Conservation (phyloP, 2,888 invertebrate species). For the Sphinx pinastri region DNA sequence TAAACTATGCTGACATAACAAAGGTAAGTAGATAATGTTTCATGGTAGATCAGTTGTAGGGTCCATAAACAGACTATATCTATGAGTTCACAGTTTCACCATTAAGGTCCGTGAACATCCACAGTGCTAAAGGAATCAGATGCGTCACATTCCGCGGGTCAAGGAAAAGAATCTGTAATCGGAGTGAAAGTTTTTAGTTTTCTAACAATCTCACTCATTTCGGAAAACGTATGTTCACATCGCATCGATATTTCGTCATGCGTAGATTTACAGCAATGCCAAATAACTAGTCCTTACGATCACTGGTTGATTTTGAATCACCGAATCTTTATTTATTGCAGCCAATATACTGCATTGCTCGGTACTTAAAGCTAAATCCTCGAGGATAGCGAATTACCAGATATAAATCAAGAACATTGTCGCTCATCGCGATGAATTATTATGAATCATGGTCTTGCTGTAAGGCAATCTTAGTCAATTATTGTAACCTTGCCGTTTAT, state of each 20-base stretch:
- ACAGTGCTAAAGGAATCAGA: too few relatives aligned
- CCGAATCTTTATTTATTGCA: neutral
- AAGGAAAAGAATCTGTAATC: too few relatives aligned
- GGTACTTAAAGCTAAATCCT: neutral
- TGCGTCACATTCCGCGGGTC: too few relatives aligned
- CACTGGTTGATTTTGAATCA: neutral
- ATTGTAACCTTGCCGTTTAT: slow-evolving; percentile 60
- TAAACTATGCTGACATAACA: neutral
- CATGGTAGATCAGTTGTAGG: neutral
- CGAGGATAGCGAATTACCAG: slow-evolving; percentile 47
- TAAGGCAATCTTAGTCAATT: slow-evolving; percentile 71
- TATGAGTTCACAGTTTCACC: too few relatives aligned
- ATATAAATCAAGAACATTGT: slow-evolving; percentile 54
- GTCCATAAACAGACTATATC: too few relatives aligned
- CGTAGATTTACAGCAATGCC: neutral
- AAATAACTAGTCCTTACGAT: neutral
- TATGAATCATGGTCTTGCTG: slow-evolving; percentile 62
- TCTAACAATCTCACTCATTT: too few relatives aligned
- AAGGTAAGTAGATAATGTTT: neutral
- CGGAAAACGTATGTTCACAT: too few relatives aligned
- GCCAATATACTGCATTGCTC: neutral
- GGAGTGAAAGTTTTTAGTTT: too few relatives aligned
- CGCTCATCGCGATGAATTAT: slow-evolving; percentile 55
- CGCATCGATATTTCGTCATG: too few relatives aligned
- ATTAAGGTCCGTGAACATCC: too few relatives aligned